Conservation (phyloP, 2,113 vertebrate species). For the Chloroceryle aenea region DNA sequence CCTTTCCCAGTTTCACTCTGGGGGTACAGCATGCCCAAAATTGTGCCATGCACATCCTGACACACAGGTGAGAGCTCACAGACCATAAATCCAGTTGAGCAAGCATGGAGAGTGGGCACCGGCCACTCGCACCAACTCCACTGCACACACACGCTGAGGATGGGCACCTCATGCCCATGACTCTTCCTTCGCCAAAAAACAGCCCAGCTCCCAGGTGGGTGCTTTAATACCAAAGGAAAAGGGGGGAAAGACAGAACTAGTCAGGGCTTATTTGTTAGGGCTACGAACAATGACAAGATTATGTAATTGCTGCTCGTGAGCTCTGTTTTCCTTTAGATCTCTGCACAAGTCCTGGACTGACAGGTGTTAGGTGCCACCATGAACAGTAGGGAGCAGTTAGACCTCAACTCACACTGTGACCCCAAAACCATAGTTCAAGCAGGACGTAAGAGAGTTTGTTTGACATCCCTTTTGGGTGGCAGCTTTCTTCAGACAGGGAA, state of each 20-base stretch:
- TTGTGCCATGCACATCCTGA: rapidly evolving
- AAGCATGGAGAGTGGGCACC: neutral
- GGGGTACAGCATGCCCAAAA: neutral
- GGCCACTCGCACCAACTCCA: neutral
- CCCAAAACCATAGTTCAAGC: neutral
- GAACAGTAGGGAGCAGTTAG: neutral
- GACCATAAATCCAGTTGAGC: neutral
- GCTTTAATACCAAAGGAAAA: neutral
- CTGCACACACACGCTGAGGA: rapidly evolving
- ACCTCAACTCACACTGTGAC: neutral
- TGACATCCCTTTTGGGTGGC: neutral
- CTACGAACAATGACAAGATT: neutral
- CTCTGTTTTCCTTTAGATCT: neutral
- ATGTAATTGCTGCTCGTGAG: neutral
- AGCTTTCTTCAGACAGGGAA: neutral
- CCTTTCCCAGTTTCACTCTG: rapidly evolving
- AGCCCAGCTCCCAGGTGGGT: neutral
- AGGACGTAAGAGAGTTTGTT: neutral
- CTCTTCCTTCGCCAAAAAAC: neutral
- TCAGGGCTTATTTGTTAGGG: neutral
- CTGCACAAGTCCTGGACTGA: neutral
- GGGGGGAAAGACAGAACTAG: neutral
- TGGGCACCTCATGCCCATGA: neutral
- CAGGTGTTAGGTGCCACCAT: neutral
- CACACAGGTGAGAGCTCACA: neutral